A percentile compares a stretch with the other conserved stretches of the same genome.
phyloP scores from a whole-genome alignment of 2,797 vertebrate genomes.

The Eidolon dupreanum region DNA sequence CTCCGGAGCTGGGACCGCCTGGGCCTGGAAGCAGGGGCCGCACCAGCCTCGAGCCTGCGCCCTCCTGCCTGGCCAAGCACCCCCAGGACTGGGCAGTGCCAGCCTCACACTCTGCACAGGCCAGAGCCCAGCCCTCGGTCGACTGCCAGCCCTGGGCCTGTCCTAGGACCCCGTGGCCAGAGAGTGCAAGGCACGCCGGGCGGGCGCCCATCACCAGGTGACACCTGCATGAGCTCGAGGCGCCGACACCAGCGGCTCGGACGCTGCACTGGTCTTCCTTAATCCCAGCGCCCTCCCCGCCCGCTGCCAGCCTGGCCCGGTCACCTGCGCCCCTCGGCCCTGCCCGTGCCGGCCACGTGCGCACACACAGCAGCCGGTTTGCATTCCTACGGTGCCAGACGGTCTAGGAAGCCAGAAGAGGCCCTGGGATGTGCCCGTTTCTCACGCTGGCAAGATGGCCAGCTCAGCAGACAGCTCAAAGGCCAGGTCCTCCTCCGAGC shows the following conservation, averaged over 20 bases:
- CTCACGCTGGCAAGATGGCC: neutral
- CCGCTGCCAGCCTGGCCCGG: neutral
- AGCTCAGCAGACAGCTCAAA: neutral
- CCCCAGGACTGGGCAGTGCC: too few species aligned
- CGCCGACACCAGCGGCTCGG: neutral
- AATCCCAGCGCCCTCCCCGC: fast-evolving
- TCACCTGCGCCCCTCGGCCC: neutral
- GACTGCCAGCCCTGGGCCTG: neutral
- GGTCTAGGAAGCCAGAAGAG: neutral
- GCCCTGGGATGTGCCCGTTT: neutral
- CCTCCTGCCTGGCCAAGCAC: neutral
- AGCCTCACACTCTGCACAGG: too few species aligned
- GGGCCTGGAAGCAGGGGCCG: neutral
- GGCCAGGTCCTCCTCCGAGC: neutral
- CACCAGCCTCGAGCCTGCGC: neutral
- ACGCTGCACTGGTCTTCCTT: neutral
- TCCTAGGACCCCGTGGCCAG: neutral
- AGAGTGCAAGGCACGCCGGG: too few species aligned
- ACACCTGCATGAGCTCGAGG: neutral
- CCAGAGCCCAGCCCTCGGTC: neutral
- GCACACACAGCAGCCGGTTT: neutral
- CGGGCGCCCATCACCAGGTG: neutral
- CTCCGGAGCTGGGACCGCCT: neutral
- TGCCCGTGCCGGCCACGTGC: fast-evolving
- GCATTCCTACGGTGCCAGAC: fast-evolving